These are phyloP conservation scores for Tetragnatha montana DNA, from an alignment of 2,888 invertebrate species.

Conservation along the genomic window DNA sequence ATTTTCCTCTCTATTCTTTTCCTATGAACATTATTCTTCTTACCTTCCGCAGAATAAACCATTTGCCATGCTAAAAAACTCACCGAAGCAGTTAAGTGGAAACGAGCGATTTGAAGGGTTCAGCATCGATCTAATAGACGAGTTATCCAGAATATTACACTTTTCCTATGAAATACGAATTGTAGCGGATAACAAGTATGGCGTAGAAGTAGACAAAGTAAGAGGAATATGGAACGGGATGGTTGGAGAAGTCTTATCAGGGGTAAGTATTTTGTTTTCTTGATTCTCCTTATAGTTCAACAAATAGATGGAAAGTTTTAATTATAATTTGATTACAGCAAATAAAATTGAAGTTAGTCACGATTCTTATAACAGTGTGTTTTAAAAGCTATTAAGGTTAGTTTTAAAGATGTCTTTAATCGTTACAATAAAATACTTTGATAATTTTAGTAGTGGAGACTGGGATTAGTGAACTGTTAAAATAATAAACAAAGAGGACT, in stretches of 20 bases:
- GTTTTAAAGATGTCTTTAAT: too few relatives aligned
- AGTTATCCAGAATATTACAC: constrained; percentile 85
- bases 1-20: too few relatives aligned
- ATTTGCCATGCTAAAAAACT: constrained; percentile 90
- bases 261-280: constrained; percentile 46
- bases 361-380: too few relatives aligned
- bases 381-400: too few relatives aligned
- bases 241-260: constrained; percentile 72
- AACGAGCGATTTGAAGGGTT: constrained; percentile 87
- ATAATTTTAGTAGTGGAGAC: too few relatives aligned
- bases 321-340: background rate
- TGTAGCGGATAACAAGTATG: constrained; percentile 87
- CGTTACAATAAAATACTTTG: too few relatives aligned
- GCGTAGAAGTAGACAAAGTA: constrained; percentile 75
- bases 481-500: too few relatives aligned
- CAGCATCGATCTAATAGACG: constrained; percentile 85
- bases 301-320: too few relatives aligned
- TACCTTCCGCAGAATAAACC: constrained; percentile 81
- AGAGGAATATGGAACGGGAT: constrained; percentile 72
- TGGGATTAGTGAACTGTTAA: too few relatives aligned
- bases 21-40: background rate
- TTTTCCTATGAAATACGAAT: constrained; percentile 89
- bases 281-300: too few relatives aligned
- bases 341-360: background rate
- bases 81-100: constrained; percentile 79